Percentiles rank a stretch among this genome's conserved stretches.
Conservation (phyloP, 1,140 invertebrate species). For the Mycetomoellerius zeteki region DNA sequence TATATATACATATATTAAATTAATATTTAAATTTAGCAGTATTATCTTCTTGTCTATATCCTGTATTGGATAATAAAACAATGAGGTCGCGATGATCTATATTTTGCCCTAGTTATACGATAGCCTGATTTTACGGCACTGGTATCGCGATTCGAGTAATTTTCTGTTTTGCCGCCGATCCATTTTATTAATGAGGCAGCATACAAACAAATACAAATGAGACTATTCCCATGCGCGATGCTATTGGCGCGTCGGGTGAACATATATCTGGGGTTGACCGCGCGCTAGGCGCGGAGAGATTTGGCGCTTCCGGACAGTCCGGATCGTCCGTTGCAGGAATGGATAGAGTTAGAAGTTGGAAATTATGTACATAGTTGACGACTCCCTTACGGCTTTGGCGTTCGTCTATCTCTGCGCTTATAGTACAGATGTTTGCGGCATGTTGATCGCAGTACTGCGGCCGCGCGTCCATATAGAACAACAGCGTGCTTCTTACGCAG, state of each 20-base stretch:
- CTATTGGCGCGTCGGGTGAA: slow-evolving; percentile 28
- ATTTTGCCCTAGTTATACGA: neutral
- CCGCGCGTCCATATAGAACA: slow-evolving; percentile 17
- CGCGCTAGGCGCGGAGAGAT: slow-evolving; percentile 16
- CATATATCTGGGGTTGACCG: slow-evolving; percentile 37
- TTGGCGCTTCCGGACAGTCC: slow-evolving; percentile 4
- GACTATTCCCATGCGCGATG: slow-evolving; percentile 49
- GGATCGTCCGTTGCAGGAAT: slow-evolving; percentile 54
- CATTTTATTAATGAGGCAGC: slow-evolving; percentile 50
- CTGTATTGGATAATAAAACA: neutral
- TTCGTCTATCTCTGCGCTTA: slow-evolving; percentile 61
- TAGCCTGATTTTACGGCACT: neutral
- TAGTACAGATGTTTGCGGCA: slow-evolving; percentile 60
- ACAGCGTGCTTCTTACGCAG: slow-evolving; percentile 45
- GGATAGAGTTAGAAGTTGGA: slow-evolving; percentile 58
- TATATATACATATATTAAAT: neutral
- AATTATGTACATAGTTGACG: slow-evolving; percentile 71
- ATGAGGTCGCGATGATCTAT: neutral
- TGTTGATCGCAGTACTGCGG: slow-evolving; percentile 37
- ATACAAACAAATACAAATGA: slow-evolving; percentile 52
- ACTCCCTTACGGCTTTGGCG: slow-evolving; percentile 60
- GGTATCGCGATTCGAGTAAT: slow-evolving; percentile 7
- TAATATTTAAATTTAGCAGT: neutral
- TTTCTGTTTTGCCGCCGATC: slow-evolving; percentile 30
- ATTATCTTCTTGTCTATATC: neutral